Evolutionary conservation across 2,113 vertebrate species (phyloP).

Genomic region (Chrysemys picta): DNA sequence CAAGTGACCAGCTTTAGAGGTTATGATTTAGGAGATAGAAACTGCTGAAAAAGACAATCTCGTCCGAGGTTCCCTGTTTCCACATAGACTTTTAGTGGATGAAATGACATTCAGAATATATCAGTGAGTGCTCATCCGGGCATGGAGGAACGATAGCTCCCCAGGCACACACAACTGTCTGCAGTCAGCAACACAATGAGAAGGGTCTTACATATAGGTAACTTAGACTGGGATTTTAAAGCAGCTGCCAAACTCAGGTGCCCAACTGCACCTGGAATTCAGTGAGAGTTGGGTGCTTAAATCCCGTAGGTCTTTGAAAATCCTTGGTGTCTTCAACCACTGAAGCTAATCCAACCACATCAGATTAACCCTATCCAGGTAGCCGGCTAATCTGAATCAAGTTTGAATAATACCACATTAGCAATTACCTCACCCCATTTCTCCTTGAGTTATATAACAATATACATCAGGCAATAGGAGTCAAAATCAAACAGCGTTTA

Average conservation of each 20-base stretch:
- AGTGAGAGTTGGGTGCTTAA: background rate
- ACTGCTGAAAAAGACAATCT: background rate
- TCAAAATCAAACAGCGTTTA: background rate
- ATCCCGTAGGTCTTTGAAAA: background rate
- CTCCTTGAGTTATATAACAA: background rate
- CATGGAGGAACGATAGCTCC: background rate
- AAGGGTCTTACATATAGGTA: background rate
- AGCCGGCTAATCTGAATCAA: background rate
- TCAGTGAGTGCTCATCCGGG: background rate
- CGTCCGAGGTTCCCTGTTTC: background rate
- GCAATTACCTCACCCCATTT: background rate
- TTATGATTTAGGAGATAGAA: background rate
- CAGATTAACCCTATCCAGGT: background rate
- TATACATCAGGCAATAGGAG: background rate
- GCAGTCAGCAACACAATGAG: rapidly evolving
- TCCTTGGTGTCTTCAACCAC: background rate
- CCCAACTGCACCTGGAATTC: rapidly evolving
- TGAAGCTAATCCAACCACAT: background rate
- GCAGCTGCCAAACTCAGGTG: rapidly evolving
- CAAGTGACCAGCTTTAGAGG: background rate
- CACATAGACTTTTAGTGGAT: background rate
- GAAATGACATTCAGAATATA: background rate
- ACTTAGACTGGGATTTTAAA: rapidly evolving
- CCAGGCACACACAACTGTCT: rapidly evolving
- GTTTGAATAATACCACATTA: background rate